phyloP scores from a whole-genome alignment of 1,140 invertebrate genomes.

The Philotrypesis tridentata region DNA sequence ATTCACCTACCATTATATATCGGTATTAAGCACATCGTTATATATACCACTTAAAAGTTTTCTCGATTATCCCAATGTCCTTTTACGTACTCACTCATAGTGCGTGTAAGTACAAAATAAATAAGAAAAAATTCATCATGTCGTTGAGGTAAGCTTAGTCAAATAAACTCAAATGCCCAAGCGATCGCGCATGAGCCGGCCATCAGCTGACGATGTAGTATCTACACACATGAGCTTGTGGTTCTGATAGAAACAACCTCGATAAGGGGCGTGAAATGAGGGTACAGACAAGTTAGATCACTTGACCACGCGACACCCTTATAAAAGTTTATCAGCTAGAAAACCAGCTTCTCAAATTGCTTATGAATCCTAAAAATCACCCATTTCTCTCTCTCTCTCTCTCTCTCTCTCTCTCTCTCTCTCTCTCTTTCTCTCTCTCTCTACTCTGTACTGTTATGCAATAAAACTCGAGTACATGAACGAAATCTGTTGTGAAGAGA shows the following conservation, averaged over 20 bases:
- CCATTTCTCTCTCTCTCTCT: no score
- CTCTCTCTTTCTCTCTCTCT: no score
- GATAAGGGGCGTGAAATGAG: background rate
- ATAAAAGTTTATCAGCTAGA: slow-evolving; percentile 24
- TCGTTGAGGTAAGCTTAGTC: background rate
- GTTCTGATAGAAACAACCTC: background rate
- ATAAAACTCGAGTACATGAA: no score
- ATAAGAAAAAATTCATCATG: no score
- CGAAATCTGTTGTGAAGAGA: background rate
- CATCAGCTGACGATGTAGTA: slow-evolving; percentile 25
- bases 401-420: no score
- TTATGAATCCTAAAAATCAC: slow-evolving; percentile 1
- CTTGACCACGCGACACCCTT: background rate
- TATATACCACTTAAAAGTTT: no score
- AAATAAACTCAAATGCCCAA: slow-evolving; percentile 18
- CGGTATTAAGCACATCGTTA: no score
- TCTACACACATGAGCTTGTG: background rate
- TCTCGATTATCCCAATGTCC: no score
- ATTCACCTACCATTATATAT: background rate
- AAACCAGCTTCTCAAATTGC: slow-evolving; percentile 2
- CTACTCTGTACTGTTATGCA: no score
- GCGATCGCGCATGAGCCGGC: slow-evolving; percentile 26
- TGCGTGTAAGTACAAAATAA: no score
- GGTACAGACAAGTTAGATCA: background rate
- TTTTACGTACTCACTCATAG: no score